Evolutionary conservation across 2,888 invertebrate species (phyloP), one percentile per base, ranked within the genome.

Genomic region (Saturnia japonica): DNA sequence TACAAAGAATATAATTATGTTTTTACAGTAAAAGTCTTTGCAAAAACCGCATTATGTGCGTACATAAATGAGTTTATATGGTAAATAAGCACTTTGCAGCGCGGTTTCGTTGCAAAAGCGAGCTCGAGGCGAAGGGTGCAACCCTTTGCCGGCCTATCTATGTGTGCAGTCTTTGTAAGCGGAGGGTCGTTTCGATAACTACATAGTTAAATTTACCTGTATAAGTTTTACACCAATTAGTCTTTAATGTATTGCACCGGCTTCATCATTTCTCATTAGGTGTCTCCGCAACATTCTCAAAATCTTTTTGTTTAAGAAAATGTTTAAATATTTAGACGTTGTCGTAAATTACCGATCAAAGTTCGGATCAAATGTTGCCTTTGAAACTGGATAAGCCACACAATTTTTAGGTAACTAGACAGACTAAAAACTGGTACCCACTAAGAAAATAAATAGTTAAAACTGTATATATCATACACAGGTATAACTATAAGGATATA

Each of bases 91-190:
- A 85, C 64, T 79, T 80, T 88, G 88, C 88, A 88, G 80, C 81
- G 76, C 73, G 78, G 76, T 80, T 79, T 75, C 74, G 79, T 78
- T 91, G 91, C 91, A 91, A 80, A 83, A 82, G 76, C 73, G 88
- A 91, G 90, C 91, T 91, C 86, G 75, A 47, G 14, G 82, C 84
- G 77, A 86, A 87, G 91, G 91, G 90, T 85, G 76, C 76, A 79
- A 86, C 90, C 91, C 91, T 88, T 85, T 84, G 78, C 76, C 73
- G 64, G 42, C 54, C 71, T 72, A 67, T 72, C 72, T 77, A 79
- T 77, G 74, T 60, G 57, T 78, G 77, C 75, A 75, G 78, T 78
- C 77, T 78, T 78, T 78, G 73, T 71, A 69, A 76, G 78, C 82
- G 85, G 78, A 76, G 74, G 71, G 62, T 69, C 42, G 62, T 51